Conservation (phyloP, 2,113 vertebrate species). For the Oreochromis spilurus region DNA sequence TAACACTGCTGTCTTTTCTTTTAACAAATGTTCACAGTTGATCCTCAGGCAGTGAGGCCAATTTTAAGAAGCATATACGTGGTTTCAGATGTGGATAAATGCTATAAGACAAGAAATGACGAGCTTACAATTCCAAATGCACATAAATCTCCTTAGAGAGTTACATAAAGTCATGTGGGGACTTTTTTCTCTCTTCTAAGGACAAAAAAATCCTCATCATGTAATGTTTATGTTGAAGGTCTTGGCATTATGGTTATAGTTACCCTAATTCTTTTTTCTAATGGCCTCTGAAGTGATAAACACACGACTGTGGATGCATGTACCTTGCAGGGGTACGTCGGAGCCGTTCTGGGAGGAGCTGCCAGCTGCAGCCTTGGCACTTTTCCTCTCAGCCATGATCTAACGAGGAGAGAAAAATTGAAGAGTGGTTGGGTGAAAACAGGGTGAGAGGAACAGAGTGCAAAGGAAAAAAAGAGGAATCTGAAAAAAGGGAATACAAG, state of each 20-base stretch:
- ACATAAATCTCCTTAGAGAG: not conserved
- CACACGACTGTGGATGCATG: not conserved
- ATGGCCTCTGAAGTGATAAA: not conserved
- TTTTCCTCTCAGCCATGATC: constrained; percentile 99
- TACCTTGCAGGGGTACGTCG: constrained; percentile 96
- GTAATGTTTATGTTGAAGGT: not conserved
- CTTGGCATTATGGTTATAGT: not conserved
- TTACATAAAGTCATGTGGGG: not conserved
- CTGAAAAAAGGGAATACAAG: not conserved
- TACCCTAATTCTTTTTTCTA: not conserved
- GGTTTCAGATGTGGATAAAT: not conserved
- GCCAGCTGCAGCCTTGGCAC: constrained; percentile 88
- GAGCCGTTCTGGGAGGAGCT: constrained; percentile 83
- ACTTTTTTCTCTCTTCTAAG: not conserved
- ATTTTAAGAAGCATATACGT: not conserved
- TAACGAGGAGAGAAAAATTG: constrained; percentile 37
- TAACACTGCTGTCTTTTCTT: constrained; percentile 14
- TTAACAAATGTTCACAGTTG: constrained; percentile 19
- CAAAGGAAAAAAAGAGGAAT: not conserved
- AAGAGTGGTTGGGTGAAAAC: not conserved
- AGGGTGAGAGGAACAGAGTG: not conserved
- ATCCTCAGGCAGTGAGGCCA: not conserved
- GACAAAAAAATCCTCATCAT: not conserved
- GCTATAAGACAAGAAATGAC: not conserved
- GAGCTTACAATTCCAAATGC: constrained; percentile 30